Evolutionary conservation across 1,140 invertebrate genomes (phyloP).

Genomic region (Formica exsecta): DNA sequence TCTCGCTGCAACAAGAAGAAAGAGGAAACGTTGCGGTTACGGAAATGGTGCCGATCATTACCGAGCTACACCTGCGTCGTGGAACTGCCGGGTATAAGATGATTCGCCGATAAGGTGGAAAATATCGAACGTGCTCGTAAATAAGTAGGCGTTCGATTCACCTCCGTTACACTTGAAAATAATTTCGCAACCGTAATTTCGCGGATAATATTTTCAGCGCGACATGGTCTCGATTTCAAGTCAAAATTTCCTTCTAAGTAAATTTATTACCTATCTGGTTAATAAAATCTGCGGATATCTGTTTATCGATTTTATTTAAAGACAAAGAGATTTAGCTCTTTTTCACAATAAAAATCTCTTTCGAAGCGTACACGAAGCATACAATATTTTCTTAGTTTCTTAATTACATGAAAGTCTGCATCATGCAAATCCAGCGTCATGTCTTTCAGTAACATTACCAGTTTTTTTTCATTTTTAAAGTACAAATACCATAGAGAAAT

Average conservation of each 20-base stretch:
- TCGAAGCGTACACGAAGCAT: not conserved
- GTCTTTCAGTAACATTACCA: constrained; percentile 16
- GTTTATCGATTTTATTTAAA: not conserved
- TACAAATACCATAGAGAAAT: constrained; percentile 22
- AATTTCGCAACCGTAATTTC: not conserved
- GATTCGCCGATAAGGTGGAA: constrained; percentile 49
- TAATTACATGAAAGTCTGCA: constrained; percentile 11
- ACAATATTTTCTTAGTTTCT: constrained; percentile 22
- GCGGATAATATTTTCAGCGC: not conserved
- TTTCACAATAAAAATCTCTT: not conserved
- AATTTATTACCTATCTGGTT: not conserved
- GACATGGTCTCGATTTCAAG: not conserved
- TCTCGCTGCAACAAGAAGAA: constrained; percentile 23
- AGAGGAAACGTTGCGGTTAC: constrained; percentile 35
- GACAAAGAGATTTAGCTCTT: not conserved
- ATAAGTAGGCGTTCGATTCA: constrained; percentile 44
- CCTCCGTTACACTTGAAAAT: constrained; percentile 1
- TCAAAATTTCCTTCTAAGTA: not conserved
- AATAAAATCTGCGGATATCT: not conserved
- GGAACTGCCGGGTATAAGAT: constrained; percentile 61
- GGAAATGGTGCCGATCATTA: constrained; percentile 49
- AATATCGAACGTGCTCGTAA: constrained; percentile 54
- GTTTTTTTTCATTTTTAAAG: constrained; percentile 17
- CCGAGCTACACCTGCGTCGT: constrained; percentile 37
- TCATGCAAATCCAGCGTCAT: not conserved